Conservation (phyloP, 1,140 invertebrate species). For the Coelopa frigida region DNA sequence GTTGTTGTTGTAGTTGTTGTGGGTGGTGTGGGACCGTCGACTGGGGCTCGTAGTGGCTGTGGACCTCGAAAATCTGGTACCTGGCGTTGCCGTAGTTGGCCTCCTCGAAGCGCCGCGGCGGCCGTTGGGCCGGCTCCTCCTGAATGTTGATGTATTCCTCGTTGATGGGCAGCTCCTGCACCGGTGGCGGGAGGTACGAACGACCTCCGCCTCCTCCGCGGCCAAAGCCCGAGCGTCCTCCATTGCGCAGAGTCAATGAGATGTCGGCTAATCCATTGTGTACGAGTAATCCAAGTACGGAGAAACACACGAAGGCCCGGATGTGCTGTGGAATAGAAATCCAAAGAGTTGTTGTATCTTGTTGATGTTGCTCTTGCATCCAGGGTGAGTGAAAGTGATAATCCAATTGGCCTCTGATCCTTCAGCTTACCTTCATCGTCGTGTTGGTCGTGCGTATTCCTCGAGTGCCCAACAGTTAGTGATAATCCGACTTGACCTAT, state of each 20-base stretch:
- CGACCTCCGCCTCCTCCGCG: too few species aligned
- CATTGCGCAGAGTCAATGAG: slow-evolving; percentile 23
- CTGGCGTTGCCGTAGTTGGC: slow-evolving; percentile 19
- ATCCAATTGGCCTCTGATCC: slow-evolving; percentile 10
- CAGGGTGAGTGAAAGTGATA: slow-evolving; percentile 1
- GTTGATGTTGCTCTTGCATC: neutral
- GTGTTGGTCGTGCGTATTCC: slow-evolving; percentile 41
- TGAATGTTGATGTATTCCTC: slow-evolving; percentile 1
- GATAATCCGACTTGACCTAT: slow-evolving; percentile 30
- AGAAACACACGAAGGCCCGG: slow-evolving; percentile 18
- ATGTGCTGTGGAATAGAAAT: slow-evolving; percentile 12
- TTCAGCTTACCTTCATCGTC: slow-evolving; percentile 36
- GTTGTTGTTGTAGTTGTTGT: too few species aligned
- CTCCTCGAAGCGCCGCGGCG: slow-evolving; percentile 25
- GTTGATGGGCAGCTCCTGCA: neutral
- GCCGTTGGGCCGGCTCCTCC: slow-evolving; percentile 5
- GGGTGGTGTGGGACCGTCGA: neutral
- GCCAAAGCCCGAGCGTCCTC: too few species aligned
- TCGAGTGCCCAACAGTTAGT: slow-evolving; percentile 41
- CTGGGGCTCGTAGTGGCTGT: slow-evolving; percentile 25
- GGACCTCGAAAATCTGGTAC: slow-evolving; percentile 38
- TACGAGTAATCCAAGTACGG: slow-evolving; percentile 23
- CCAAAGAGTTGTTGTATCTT: neutral
- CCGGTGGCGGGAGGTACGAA: slow-evolving; percentile 12
- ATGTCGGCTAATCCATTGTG: slow-evolving; percentile 26